Conservation (phyloP, 2,797 vertebrate genomes). For the Coendou prehensilis region DNA sequence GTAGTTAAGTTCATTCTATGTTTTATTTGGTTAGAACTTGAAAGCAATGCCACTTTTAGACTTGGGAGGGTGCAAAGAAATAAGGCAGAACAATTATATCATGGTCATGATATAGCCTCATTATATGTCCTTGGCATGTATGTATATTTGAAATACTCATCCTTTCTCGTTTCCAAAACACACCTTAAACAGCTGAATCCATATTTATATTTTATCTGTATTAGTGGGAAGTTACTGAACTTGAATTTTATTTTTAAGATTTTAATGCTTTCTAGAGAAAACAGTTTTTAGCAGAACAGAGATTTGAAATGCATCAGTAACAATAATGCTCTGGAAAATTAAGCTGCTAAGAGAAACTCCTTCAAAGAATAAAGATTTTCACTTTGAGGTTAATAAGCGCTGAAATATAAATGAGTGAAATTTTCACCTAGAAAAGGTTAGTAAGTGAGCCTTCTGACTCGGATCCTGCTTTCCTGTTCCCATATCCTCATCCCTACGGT, state of each 20-base stretch:
- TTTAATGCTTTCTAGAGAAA: constrained; percentile 36
- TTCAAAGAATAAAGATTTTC: constrained; percentile 1
- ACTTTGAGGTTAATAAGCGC: neutral
- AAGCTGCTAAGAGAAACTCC: neutral
- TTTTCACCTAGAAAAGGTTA: neutral
- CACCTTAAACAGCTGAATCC: constrained; percentile 53
- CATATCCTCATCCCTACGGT: neutral
- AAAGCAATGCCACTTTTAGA: constrained; percentile 79
- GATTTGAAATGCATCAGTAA: neutral
- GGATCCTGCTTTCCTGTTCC: neutral
- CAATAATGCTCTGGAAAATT: constrained; percentile 5
- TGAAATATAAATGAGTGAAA: neutral
- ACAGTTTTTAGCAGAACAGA: neutral
- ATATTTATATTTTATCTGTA: neutral
- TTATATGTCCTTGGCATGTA: constrained; percentile 19
- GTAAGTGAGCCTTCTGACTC: neutral
- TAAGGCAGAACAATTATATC: constrained; percentile 27
- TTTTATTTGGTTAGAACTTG: constrained; percentile 80
- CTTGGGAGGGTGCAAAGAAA: constrained; percentile 76
- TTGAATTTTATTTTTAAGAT: constrained; percentile 22
- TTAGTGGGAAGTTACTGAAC: constrained; percentile 13
- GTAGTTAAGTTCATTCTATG: constrained; percentile 81
- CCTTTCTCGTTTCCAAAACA: constrained; percentile 52
- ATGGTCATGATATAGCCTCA: neutral
- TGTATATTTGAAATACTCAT: constrained; percentile 40